Base-by-base conservation (phyloP, 2,113 vertebrate species). In the Bujurquina vittata region DNA sequence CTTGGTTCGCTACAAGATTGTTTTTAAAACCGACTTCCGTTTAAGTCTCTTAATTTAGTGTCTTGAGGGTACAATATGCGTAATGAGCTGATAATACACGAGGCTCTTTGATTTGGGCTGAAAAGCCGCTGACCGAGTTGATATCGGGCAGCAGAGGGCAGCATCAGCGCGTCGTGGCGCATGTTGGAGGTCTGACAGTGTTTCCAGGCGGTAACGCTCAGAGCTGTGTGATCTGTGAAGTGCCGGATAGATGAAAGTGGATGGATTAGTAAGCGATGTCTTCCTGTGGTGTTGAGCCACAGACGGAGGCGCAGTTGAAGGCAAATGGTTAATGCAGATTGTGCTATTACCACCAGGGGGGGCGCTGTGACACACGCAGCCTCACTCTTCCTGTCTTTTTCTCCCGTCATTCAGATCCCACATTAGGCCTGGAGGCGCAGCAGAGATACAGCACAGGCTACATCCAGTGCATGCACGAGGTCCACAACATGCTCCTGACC, bases 401-500 rank as follows among this genome's bases (percentile, higher is more conserved):
- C 18, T 20, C 79, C 40, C 46, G 29, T 54, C 35, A 37, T 92
- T 72, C 95, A 17, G 97, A 97, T 55, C 92, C 95, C 37, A 92
- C 94, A 12, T 73, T 94, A 80, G 95, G 96, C 3, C 85, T 96
- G 67, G 97, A 97, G 81, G 95, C 96, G 12, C 96, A 97, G 91
- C 96, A 98, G 93, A 94, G 95, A 12, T 97, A 96, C 95, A 97
- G 97, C 94, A 97, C 96, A 0, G 97, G 97, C 4, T 97, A 98
- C 91, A 97, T 97, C 75, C 96, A 97, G 94, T 97, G 97, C 89
- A 96, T 98, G 97, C 97, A 97, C 2, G 96, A 97, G 91, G 96
- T 98, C 67, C 97, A 97, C 93, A 97, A 96, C 90, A 95, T 97
- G 89, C 96, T 98, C 56, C 95, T 98, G 76, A 97, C 96, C 57